Evolutionary conservation across 2,888 invertebrate genomes (phyloP).

Genomic region (Athripsodes cinereus): DNA sequence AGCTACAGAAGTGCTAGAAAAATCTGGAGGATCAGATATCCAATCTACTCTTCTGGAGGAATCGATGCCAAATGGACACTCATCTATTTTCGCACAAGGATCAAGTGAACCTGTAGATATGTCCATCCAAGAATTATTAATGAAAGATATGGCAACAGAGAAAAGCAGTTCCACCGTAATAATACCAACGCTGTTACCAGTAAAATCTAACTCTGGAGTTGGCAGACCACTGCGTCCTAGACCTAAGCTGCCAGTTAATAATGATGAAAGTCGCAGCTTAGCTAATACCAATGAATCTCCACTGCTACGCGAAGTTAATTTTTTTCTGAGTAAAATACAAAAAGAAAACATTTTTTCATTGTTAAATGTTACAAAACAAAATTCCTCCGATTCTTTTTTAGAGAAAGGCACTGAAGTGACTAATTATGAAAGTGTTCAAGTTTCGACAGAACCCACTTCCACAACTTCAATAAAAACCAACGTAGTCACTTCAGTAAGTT

Average conservation of each 20-base stretch:
- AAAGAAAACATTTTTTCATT: slow-evolving; percentile 12
- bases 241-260: slow-evolving; percentile 40
- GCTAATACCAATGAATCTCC: slow-evolving; percentile 25
- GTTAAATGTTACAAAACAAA: slow-evolving; percentile 26
- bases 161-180: slow-evolving; percentile 23
- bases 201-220: slow-evolving; percentile 72
- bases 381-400: slow-evolving; percentile 13
- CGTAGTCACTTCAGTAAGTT: slow-evolving; percentile 39
- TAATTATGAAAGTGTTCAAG: neutral
- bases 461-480: slow-evolving; percentile 32
- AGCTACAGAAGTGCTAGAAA: neutral
- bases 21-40: neutral
- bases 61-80: neutral
- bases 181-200: slow-evolving; percentile 60
- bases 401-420: neutral
- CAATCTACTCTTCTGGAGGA: neutral
- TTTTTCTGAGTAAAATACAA: slow-evolving; percentile 24
- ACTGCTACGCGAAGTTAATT: slow-evolving; percentile 23
- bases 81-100: slow-evolving; percentile 31
- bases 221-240: slow-evolving; percentile 63
- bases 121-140: slow-evolving; percentile 34
- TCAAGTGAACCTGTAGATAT: slow-evolving; percentile 37
- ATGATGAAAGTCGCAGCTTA: slow-evolving; percentile 33
- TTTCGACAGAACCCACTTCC: slow-evolving; percentile 8
- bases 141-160: slow-evolving; percentile 29